These are phyloP conservation scores for Luffia ferchaultella DNA, from an alignment of 2,888 invertebrate genomes.

Conservation along the genomic window DNA sequence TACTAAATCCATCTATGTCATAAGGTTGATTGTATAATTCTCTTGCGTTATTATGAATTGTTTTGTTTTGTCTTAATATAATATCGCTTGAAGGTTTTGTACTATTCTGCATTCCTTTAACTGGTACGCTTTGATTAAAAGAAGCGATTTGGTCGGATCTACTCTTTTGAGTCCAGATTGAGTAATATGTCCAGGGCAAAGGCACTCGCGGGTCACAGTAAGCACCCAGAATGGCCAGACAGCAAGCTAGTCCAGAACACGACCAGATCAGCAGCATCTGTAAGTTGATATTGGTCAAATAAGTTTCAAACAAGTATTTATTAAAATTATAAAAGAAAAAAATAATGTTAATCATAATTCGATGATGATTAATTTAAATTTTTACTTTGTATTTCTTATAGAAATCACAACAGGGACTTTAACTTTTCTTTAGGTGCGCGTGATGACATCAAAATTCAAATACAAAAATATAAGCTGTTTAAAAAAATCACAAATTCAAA, in stretches of 20 bases:
- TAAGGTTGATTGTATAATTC: neutral
- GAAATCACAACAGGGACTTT: too few relatives aligned
- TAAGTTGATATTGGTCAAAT: too few relatives aligned
- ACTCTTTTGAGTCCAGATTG: neutral
- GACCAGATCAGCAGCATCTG: slow-evolving; percentile 52
- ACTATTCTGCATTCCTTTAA: neutral
- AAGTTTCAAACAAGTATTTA: too few relatives aligned
- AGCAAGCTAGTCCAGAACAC: slow-evolving; percentile 50
- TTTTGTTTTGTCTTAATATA: neutral
- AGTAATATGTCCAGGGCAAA: neutral
- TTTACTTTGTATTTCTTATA: too few relatives aligned
- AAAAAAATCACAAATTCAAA: too few relatives aligned
- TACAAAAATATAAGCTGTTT: too few relatives aligned
- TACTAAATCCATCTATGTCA: neutral
- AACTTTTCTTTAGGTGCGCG: too few relatives aligned
- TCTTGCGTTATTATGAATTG: neutral
- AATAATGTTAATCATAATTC: too few relatives aligned
- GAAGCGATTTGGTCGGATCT: neutral
- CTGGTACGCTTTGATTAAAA: neutral
- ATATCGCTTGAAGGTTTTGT: neutral
- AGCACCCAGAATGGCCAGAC: slow-evolving; percentile 41
- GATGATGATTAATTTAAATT: too few relatives aligned
- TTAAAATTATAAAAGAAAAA: too few relatives aligned
- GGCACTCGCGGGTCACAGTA: slow-evolving; percentile 44
- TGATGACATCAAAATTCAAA: too few relatives aligned